Evolutionary conservation across 2,888 invertebrate genomes (phyloP).

Genomic region (Tetanocera ferruginea): DNA sequence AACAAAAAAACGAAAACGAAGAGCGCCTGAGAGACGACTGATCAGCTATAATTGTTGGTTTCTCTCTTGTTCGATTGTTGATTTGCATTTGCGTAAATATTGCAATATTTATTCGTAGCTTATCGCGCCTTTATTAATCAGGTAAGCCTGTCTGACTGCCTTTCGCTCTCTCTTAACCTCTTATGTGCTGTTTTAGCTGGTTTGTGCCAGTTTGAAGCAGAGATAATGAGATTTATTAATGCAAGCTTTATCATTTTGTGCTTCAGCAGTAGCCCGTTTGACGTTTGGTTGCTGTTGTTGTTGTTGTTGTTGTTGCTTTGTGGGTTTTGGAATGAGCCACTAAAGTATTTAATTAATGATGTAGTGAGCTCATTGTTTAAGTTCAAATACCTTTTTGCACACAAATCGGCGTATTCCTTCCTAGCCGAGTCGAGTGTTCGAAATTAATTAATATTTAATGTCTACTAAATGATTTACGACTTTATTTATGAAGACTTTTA

Average conservation of each 20-base stretch:
- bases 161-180: not conserved
- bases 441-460: not conserved
- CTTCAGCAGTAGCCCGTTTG: not conserved
- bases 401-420: too few relatives aligned
- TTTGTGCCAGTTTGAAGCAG: conserved; percentile 34
- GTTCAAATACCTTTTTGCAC: too few relatives aligned
- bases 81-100: too few relatives aligned
- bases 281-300: not conserved
- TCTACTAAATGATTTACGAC: too few relatives aligned
- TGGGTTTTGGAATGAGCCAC: not conserved
- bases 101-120: not conserved
- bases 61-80: too few relatives aligned
- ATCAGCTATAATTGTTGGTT: too few relatives aligned
- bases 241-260: not conserved
- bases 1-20: too few relatives aligned
- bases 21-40: too few relatives aligned
- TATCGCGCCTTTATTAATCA: not conserved
- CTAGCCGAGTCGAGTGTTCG: not conserved
- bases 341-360: too few relatives aligned
- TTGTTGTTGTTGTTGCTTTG: not conserved
- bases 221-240: conserved; percentile 16
- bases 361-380: too few relatives aligned
- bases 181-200: conserved; percentile 5
- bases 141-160: not conserved
- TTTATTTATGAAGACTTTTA: too few relatives aligned